A percentile compares a stretch with the other conserved stretches of the same genome.
Evolutionary conservation across 1,140 invertebrate genomes (phyloP).

Genomic region (Hestina assimilis): DNA sequence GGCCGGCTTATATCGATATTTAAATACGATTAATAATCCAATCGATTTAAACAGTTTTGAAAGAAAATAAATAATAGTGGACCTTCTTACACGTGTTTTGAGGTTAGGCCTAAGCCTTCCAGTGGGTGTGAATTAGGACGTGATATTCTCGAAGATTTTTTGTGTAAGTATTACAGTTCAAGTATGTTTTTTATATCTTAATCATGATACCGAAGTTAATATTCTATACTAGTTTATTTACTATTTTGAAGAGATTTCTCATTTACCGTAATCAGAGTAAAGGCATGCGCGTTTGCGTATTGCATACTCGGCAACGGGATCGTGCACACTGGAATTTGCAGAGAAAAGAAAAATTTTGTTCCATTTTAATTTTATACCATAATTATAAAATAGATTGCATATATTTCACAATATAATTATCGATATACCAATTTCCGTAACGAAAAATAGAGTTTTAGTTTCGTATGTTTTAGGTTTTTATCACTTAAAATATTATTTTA

Average conservation of each 20-base stretch:
- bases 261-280: not conserved
- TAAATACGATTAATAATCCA: slow-evolving; percentile 14
- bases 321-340: not conserved
- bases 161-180: slow-evolving; percentile 9
- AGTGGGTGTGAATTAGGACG: slow-evolving; percentile 12
- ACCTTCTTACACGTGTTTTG: not conserved
- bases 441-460: not conserved
- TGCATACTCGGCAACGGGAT: slow-evolving; percentile 1
- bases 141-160: slow-evolving; percentile 11
- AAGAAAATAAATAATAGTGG: not conserved
- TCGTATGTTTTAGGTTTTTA: not conserved
- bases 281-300: not conserved
- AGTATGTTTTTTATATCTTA: not conserved
- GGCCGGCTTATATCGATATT: slow-evolving; percentile 22
- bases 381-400: not conserved
- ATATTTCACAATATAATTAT: not conserved
- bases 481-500: not conserved
- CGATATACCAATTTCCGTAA: not conserved
- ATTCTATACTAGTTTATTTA: not conserved
- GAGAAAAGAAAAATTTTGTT: not conserved
- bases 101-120: slow-evolving; percentile 5
- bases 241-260: not conserved
- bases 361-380: not conserved
- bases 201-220: not conserved
- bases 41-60: slow-evolving; percentile 4